Base-by-base conservation (phyloP, 1,140 invertebrate species). In the Apis laboriosa region DNA sequence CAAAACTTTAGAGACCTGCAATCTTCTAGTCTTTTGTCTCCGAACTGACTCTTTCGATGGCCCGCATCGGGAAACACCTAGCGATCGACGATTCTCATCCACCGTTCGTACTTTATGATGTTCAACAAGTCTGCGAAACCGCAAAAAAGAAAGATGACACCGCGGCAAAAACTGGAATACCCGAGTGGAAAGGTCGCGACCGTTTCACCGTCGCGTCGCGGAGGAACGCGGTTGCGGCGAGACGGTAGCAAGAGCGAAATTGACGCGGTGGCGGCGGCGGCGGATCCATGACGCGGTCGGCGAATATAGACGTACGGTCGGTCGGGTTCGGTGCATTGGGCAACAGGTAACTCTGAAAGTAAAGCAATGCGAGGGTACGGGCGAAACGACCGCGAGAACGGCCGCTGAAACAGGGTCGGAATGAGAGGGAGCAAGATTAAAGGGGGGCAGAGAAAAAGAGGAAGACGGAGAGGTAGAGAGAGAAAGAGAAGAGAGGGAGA, bases 331-430 rank as follows among this genome's bases (percentile, higher is more conserved):
- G 34, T 67, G 51, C 24, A 53, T 58, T 24, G 84, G 70, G 66
- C 80, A 85, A 56, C 84, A 84, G 82, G 77, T 88, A 78, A 81
- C 66, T 85, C 71, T 74, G 66, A 88, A 88, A 88, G 61, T 88
- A 53, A 88, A 88, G 77, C 84, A 83, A 87, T 76, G 58, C 71
- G 74, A 75, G 67, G 77, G 66, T 60, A 75, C 60, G 56, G 34
- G 79, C 51, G 61, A 63, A n/a, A 58, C 53, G 74, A 17, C 56
- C 64, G 75, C 17, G 43, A 53, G 66, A 77, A 77, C 61, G 60
- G 64, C 24, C 74, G 61, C 72, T 74, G 71, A 61, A 61, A 56
- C 84, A 86, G 43, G 24, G 75, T 63, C 28, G 68, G 63, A 72
- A 76, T 61, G 68, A 55, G 58, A 73, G 15, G 71, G 60, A 55